Evolutionary conservation across 2,113 vertebrate species (phyloP).

Genomic region (Ceyx cyanopectus): DNA sequence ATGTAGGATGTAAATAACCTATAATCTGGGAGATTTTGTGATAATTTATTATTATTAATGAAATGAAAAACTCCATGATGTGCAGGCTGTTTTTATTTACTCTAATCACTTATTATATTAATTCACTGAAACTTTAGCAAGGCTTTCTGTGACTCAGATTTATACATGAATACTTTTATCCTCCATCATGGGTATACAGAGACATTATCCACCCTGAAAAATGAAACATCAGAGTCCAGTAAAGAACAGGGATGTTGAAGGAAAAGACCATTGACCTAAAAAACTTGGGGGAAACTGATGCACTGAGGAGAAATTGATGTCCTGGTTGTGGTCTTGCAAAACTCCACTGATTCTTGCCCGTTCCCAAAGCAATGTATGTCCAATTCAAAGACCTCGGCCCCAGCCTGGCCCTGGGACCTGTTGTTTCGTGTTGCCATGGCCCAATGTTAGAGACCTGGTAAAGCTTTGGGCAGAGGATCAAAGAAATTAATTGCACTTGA

Average conservation of each 20-base stretch:
- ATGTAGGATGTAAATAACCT: conserved; percentile 13
- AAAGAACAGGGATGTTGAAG: not conserved
- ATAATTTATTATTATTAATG: conserved; percentile 50
- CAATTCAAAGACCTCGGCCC: not conserved
- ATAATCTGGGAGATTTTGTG: not conserved
- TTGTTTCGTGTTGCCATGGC: not conserved
- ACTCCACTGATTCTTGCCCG: not conserved
- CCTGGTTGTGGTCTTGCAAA: not conserved
- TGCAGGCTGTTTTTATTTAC: conserved; percentile 47
- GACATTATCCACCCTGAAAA: not conserved
- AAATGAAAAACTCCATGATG: not conserved
- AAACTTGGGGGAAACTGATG: not conserved
- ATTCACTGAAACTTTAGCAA: conserved; percentile 3
- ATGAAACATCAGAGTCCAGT: not conserved
- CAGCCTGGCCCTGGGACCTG: not conserved
- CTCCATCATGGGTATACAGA: not conserved
- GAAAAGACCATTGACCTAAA: not conserved
- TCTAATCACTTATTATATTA: conserved; percentile 4
- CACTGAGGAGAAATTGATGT: not conserved
- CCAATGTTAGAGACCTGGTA: not conserved
- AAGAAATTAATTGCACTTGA: fast-evolving
- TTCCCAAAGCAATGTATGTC: not conserved
- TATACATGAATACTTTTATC: not conserved
- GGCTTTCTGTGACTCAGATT: not conserved
- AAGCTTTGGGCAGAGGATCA: not conserved